Percentiles rank a stretch among this genome's conserved stretches.
Evolutionary conservation across 2,113 vertebrate genomes (phyloP).

Genomic region (Elachura formosa): DNA sequence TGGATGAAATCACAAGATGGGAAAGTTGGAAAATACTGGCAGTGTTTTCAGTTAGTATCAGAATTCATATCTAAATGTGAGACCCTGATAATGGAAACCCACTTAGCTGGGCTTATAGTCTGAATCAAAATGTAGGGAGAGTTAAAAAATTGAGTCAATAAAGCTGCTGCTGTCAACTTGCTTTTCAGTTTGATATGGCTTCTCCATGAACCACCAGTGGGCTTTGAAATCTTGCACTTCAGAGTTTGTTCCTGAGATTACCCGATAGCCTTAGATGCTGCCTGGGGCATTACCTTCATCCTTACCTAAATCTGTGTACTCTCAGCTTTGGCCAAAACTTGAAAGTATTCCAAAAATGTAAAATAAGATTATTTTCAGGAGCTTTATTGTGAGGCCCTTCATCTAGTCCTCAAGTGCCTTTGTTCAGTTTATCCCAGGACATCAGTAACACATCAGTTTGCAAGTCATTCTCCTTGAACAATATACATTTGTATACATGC

Average conservation of each 20-base stretch:
- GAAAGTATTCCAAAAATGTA: neutral
- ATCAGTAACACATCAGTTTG: neutral
- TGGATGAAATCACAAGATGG: neutral
- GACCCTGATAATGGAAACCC: neutral
- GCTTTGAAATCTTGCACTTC: neutral
- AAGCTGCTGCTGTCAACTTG: neutral
- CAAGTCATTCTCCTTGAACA: neutral
- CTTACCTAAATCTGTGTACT: neutral
- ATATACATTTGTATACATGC: neutral
- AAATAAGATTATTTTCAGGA: neutral
- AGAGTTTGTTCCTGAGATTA: neutral
- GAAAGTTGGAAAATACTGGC: neutral
- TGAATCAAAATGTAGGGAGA: neutral
- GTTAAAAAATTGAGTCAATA: neutral
- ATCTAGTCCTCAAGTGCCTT: neutral
- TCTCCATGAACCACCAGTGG: neutral
- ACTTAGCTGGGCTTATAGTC: neutral
- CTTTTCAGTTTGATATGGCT: neutral
- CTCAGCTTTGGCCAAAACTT: neutral
- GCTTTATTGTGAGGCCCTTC: neutral
- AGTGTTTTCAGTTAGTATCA: neutral
- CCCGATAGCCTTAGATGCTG: neutral
- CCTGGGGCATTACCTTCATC: neutral
- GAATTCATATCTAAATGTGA: neutral
- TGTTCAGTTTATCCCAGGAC: neutral